These are phyloP conservation scores for Philypnodon macrostomus DNA, from an alignment of 2,797 vertebrate genomes.

Conservation along the genomic window DNA sequence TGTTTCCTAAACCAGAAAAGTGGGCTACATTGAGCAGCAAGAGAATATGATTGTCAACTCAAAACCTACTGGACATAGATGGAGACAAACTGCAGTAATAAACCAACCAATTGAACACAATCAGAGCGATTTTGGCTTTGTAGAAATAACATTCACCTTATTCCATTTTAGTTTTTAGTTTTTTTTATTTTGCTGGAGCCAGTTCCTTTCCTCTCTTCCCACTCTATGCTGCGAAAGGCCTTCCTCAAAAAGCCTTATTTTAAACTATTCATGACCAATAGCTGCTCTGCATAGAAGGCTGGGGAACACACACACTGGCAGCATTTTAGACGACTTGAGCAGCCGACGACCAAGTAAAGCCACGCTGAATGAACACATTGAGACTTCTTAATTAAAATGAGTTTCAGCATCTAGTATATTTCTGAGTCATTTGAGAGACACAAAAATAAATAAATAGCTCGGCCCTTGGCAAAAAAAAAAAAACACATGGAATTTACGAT, in stretches of 20 bases:
- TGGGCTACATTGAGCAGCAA: slow-evolving; percentile 21
- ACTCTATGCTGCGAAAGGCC: background rate
- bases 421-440: slow-evolving; percentile 60
- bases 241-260: slow-evolving; percentile 11
- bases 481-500: too few species aligned
- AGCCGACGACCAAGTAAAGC: slow-evolving; percentile 30
- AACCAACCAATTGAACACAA: slow-evolving; percentile 23
- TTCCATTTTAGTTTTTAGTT: slow-evolving; percentile 1
- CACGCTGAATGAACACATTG: slow-evolving; percentile 32
- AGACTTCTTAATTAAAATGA: slow-evolving; percentile 32
- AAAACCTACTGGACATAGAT: slow-evolving; percentile 39
- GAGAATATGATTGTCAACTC: slow-evolving; percentile 60
- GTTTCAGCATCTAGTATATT: slow-evolving; percentile 53
- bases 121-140: slow-evolving; percentile 33
- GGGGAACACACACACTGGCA: slow-evolving; percentile 12
- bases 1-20: slow-evolving; percentile 3
- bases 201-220: background rate
- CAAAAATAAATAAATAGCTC: slow-evolving; percentile 73
- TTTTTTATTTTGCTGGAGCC: slow-evolving; percentile 1
- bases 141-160: slow-evolving; percentile 33
- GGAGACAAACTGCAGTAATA: slow-evolving; percentile 43
- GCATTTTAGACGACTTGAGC: slow-evolving; percentile 31
- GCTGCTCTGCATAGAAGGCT: slow-evolving; percentile 20
- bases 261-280: slow-evolving; percentile 31
- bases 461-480: slow-evolving; percentile 36